Evolutionary conservation across 2,888 invertebrate genomes (phyloP).

Genomic region (Cerastis rubricosa): DNA sequence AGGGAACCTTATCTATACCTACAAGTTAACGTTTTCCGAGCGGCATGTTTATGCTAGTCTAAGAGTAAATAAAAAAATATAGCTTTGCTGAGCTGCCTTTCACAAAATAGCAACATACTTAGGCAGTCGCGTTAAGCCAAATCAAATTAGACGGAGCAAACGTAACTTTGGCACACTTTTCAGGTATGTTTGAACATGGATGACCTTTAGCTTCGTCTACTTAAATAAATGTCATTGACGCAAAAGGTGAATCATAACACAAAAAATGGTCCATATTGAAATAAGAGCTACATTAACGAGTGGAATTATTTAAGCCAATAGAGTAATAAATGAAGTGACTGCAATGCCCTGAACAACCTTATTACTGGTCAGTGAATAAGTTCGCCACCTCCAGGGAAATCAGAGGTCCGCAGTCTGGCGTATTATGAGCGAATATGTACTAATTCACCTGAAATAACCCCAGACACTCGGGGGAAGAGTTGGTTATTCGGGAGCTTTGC

Average conservation of each 20-base stretch:
- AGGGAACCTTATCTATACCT: too few relatives aligned
- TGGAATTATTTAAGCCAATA: conserved; percentile 14
- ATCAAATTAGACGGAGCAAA: not conserved
- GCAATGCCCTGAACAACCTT: conserved; percentile 27
- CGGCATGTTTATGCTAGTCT: too few relatives aligned
- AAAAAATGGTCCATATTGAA: not conserved
- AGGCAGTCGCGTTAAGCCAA: not conserved
- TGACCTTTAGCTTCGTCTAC: not conserved
- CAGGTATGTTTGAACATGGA: not conserved
- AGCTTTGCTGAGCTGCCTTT: not conserved
- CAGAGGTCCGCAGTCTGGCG: conserved; percentile 39
- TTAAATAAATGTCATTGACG: not conserved
- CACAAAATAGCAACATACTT: not conserved
- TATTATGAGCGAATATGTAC: conserved; percentile 42
- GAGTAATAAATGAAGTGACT: conserved; percentile 34
- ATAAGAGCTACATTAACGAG: not conserved
- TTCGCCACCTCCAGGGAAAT: conserved; percentile 51
- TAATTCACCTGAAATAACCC: conserved; percentile 48
- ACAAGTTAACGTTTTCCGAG: too few relatives aligned
- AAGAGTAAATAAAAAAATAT: too few relatives aligned
- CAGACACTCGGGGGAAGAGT: conserved; percentile 14
- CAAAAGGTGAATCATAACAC: too few relatives aligned
- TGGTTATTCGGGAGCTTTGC: conserved; percentile 11
- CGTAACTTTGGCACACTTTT: not conserved
- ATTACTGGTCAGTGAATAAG: conserved; percentile 58